These are phyloP conservation scores for Saiga tatarica DNA, from an alignment of 2,113 vertebrate species.

Conservation along the genomic window DNA sequence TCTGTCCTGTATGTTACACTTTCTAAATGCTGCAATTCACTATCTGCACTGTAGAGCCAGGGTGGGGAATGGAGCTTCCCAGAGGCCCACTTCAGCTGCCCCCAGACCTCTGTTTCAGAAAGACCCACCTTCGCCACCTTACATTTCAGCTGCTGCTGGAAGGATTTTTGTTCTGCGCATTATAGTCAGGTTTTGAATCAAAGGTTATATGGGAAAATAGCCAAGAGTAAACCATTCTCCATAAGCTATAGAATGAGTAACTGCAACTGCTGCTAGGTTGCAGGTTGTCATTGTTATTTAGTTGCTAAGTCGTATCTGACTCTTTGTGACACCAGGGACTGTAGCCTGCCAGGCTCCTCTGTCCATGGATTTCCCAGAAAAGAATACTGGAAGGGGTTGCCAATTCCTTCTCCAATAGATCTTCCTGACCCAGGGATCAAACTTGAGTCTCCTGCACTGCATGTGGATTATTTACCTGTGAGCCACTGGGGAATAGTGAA, in stretches of 20 bases:
- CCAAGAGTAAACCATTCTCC: background rate
- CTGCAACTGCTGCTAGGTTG: background rate
- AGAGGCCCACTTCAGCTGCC: background rate
- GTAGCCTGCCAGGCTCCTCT: background rate
- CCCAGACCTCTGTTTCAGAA: background rate
- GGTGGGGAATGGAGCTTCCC: rapidly evolving
- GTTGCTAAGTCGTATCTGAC: background rate
- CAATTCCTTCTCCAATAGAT: background rate
- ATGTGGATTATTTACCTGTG: background rate
- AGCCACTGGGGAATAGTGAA: background rate
- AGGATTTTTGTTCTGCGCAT: background rate
- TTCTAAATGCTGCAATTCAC: background rate
- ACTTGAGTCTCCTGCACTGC: background rate
- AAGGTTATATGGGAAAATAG: background rate
- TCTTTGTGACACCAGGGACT: background rate
- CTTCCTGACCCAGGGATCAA: background rate
- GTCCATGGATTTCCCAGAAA: background rate
- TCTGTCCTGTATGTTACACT: background rate
- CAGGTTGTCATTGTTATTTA: background rate
- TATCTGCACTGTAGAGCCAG: too few species aligned
- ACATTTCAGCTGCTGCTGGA: background rate
- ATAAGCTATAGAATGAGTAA: background rate
- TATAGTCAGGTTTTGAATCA: background rate
- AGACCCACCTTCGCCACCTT: background rate
- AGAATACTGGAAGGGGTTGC: background rate